These are phyloP conservation scores for Anolis sagrei DNA, from an alignment of 2,113 vertebrate species.

Conservation along the genomic window DNA sequence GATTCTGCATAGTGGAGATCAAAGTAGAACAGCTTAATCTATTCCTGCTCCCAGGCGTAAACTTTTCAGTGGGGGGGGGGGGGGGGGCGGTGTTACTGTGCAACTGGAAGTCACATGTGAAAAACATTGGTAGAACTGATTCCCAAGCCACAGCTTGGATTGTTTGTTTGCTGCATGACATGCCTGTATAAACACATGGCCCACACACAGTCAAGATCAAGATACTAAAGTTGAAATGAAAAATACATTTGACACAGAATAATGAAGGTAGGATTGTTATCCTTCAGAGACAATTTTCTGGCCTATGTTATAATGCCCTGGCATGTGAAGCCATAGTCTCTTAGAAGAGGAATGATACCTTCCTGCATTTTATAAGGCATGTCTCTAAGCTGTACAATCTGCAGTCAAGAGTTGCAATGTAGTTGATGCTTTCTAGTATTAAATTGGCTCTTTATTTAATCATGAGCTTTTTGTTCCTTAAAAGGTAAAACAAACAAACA, in stretches of 20 bases:
- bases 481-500: background rate
- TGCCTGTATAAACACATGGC: constrained; percentile 39
- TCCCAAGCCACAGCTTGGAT: constrained; percentile 31
- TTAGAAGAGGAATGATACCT: background rate
- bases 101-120: background rate
- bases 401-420: background rate
- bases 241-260: background rate
- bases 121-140: constrained; percentile 23
- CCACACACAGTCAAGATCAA: background rate
- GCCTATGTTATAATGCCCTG: background rate
- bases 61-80: background rate
- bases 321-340: background rate
- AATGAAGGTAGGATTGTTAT: background rate
- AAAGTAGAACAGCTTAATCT: background rate
- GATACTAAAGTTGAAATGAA: background rate
- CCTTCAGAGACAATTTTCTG: background rate
- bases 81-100: background rate
- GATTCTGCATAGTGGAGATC: background rate
- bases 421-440: background rate
- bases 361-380: background rate
- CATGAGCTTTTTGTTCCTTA: background rate
- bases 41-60: background rate
- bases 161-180: constrained; percentile 31
- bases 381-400: background rate
- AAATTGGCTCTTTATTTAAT: background rate